A percentile compares a stretch with the other conserved stretches of the same genome.
Conservation (phyloP, 37 sponge, comb jelly and placozoan species). For the Haliclona indistincta region DNA sequence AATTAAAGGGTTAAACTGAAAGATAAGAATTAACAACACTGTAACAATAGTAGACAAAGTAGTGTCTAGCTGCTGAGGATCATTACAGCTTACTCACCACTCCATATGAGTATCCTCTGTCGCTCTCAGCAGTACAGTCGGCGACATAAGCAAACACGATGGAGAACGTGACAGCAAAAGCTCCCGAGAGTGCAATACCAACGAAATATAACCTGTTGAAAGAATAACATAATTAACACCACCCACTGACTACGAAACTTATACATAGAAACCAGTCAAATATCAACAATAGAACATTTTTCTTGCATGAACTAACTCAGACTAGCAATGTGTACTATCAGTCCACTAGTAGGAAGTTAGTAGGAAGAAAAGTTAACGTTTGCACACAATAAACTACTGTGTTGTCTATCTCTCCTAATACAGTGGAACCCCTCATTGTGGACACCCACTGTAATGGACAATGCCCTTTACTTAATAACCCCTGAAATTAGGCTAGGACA, state of each 20-base stretch:
- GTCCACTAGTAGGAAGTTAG: too few relatives aligned
- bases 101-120: slow-evolving; percentile 85
- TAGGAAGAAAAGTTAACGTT: too few relatives aligned
- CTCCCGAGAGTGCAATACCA: slow-evolving; percentile 79
- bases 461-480: too few relatives aligned
- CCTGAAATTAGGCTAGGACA: too few relatives aligned
- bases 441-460: too few relatives aligned
- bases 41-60: not conserved
- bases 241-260: not conserved
- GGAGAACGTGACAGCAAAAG: slow-evolving; percentile 89
- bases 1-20: too few relatives aligned
- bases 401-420: too few relatives aligned
- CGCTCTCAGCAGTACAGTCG: slow-evolving; percentile 79
- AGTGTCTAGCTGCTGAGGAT: not conserved
- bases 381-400: too few relatives aligned
- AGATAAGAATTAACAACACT: not conserved
- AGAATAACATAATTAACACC: too few relatives aligned
- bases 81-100: slow-evolving; percentile 50
- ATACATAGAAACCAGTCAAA: not conserved
- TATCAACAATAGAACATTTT: not conserved
- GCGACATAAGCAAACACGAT: slow-evolving; percentile 94
- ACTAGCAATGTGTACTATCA: too few relatives aligned
- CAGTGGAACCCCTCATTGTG: too few relatives aligned
- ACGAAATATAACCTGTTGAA: slow-evolving; percentile 74
- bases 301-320: too few relatives aligned